Percentiles rank a stretch among this genome's conserved stretches.
phyloP scores from a whole-genome alignment of 1,140 invertebrate genomes.

The Nautilus pompilius region DNA sequence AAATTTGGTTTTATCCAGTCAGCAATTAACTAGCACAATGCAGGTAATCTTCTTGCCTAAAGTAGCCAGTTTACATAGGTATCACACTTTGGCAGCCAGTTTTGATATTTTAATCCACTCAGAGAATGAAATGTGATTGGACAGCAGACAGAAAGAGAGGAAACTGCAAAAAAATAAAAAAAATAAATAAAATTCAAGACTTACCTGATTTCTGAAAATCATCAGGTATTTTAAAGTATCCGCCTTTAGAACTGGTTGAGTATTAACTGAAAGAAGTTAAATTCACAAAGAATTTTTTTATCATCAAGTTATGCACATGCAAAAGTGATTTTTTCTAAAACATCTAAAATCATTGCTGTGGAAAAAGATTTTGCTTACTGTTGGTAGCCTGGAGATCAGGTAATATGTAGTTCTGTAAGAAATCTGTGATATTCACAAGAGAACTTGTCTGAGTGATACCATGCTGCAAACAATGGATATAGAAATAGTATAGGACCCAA shows the following conservation, averaged over 20 bases:
- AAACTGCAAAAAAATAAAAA: background rate
- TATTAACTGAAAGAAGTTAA: conserved; percentile 68
- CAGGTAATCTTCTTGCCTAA: too few species aligned
- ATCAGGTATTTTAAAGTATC: conserved; percentile 95
- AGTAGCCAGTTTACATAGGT: too few species aligned
- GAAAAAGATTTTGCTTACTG: conserved; percentile 56
- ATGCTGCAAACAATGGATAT: conserved; percentile 56
- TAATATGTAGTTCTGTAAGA: conserved; percentile 79
- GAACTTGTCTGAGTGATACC: conserved; percentile 88
- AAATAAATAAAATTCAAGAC: conserved; percentile 1
- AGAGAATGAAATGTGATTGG: background rate
- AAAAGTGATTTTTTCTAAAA: background rate
- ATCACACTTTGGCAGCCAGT: background rate
- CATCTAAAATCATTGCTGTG: background rate
- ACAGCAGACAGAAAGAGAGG: background rate
- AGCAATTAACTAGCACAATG: too few species aligned
- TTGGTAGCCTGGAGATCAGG: conserved; percentile 74
- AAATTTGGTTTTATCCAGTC: too few species aligned
- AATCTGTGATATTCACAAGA: conserved; percentile 84
- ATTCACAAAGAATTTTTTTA: background rate
- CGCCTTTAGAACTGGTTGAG: conserved; percentile 87
- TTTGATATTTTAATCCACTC: background rate
- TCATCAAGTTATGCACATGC: too few species aligned
- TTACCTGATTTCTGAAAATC: conserved; percentile 81
- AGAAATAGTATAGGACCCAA: too few species aligned